These are phyloP conservation scores for Camponotus pennsylvanicus DNA, from an alignment of 1,140 invertebrate species.

Conservation along the genomic window DNA sequence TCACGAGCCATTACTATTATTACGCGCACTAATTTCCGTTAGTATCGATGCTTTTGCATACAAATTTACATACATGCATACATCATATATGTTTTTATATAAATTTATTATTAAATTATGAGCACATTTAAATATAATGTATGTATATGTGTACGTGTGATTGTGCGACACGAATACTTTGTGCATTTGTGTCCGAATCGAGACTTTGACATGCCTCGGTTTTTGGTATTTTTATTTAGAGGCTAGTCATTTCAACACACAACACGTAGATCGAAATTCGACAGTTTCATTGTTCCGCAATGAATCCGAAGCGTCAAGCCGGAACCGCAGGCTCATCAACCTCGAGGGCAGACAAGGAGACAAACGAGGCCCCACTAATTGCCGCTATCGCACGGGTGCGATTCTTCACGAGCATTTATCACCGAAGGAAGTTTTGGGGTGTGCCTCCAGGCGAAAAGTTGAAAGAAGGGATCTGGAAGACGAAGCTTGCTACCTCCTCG, in stretches of 20 bases:
- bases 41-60: not conserved
- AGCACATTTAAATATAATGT: not conserved
- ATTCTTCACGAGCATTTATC: constrained; percentile 76
- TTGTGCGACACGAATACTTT: not conserved
- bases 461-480: constrained; percentile 76
- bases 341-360: constrained; percentile 68
- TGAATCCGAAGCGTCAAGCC: constrained; percentile 39
- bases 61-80: not conserved
- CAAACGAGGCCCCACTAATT: constrained; percentile 77
- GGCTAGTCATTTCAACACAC: not conserved
- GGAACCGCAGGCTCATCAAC: constrained; percentile 68
- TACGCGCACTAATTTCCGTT: constrained; percentile 24
- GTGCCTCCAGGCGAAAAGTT: constrained; percentile 73
- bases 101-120: no score
- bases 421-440: constrained; percentile 66
- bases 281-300: constrained; percentile 51
- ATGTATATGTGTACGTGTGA: no score
- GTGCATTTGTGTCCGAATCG: not conserved
- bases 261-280: constrained; percentile 22
- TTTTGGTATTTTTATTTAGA: not conserved
- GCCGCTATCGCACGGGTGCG: constrained; percentile 72
- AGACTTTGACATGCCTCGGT: not conserved
- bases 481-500: constrained; percentile 59
- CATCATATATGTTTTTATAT: no score
- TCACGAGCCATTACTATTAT: constrained; percentile 15